A percentile compares a stretch with the other conserved stretches of the same genome.
phyloP scores from a whole-genome alignment of 2,113 vertebrate species.

The Setophaga kirtlandii region DNA sequence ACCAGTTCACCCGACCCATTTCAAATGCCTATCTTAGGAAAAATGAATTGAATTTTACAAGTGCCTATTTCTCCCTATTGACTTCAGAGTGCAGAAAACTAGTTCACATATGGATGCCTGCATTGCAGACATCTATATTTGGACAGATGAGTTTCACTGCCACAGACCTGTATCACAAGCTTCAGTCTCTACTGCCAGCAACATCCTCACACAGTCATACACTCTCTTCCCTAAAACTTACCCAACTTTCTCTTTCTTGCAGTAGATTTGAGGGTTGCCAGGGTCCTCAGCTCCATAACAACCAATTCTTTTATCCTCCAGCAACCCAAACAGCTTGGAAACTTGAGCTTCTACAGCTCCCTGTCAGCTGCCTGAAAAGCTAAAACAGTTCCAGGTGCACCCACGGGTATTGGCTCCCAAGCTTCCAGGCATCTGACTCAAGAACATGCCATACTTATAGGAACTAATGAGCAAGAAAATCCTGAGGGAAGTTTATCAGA shows the following conservation, averaged over 20 bases:
- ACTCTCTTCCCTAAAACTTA: neutral
- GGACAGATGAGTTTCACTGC: conserved; percentile 40
- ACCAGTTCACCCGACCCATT: neutral
- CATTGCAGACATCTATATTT: conserved; percentile 69
- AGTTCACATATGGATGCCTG: conserved; percentile 36
- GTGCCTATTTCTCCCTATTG: neutral
- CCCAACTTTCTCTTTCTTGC: neutral
- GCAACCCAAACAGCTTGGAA: conserved; percentile 19
- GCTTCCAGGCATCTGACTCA: neutral
- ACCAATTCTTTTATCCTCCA: conserved; percentile 11
- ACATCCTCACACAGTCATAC: neutral
- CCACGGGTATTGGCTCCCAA: neutral
- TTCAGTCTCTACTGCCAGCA: neutral
- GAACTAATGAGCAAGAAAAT: neutral
- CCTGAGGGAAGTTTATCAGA: neutral
- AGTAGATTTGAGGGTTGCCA: conserved; percentile 11
- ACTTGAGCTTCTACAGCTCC: neutral
- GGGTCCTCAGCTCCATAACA: conserved; percentile 1
- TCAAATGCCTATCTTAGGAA: neutral
- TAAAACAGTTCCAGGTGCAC: neutral
- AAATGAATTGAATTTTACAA: conserved; percentile 13
- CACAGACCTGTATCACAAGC: conserved; percentile 32
- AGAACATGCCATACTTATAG: neutral
- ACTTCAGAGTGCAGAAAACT: conserved; percentile 10
- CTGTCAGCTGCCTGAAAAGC: neutral